Evolutionary conservation across 2,113 vertebrate species (phyloP), one percentile per base, ranked within the genome.

Genomic region (Hemiprocne comata): DNA sequence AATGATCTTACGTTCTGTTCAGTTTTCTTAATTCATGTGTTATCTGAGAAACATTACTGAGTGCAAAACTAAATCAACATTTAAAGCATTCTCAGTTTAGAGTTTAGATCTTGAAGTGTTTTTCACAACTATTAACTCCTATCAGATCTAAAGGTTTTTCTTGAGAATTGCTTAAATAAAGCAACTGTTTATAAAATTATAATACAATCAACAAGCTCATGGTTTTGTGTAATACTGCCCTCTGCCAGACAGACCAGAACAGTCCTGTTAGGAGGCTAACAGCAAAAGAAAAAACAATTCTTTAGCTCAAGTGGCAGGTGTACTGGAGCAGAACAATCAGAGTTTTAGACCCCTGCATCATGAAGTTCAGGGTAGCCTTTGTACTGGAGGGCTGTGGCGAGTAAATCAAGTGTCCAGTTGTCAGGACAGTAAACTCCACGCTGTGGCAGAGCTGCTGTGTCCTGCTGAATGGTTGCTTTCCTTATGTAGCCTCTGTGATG

Each of bases 171-270:
- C 61, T 91, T 94, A 93, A 90, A 74, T 90, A 53, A 81, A 93
- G 34, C 14, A 87, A 26, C 50, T 87, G 34, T 50, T 89, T 93
- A 42, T 80, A 82, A 88, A 89, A 87, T 67, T 83, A 17, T 42
- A 80, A 42, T 84, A 26, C 44, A 74, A 86, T 74, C 55, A 88
- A 64, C 20, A 64, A 86, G 60, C 38, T 83, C 31, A 11, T 60
- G 77, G 23, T 48, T 94, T 78, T 95, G 85, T 86, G 46, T 92
- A 88, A 93, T 77, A 34, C 90, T 96, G 92, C 94, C 93, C 90
- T 95, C 94, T 95, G 67, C 70, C 87, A 95, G 85, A 90, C 46
- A 94, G 78, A 93, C 44, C 55, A 50, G 46, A 66, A 38, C 48
- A 88, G 34, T 93, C 72, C 67, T 77, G 24, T 74, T 81, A 36